Evolutionary conservation across 2,113 vertebrate genomes (phyloP).

Genomic region (Cynocephalus volans): DNA sequence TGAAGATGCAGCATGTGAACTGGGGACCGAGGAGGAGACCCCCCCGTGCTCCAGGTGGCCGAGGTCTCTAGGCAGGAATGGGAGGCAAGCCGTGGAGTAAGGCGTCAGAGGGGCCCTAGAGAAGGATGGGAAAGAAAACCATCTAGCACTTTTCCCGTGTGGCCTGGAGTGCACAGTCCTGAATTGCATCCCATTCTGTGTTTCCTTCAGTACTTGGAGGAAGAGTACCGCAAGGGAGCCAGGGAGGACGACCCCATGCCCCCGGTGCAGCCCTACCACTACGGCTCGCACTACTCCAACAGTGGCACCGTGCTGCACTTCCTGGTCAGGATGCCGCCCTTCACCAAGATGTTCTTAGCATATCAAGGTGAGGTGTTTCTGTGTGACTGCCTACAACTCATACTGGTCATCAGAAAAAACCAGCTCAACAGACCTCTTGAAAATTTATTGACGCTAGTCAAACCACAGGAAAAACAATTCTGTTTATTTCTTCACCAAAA

Average conservation of each 20-base stretch:
- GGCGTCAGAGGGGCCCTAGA: accelerated
- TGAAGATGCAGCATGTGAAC: not conserved
- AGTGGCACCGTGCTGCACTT: conserved; percentile 99
- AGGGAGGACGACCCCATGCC: conserved; percentile 99
- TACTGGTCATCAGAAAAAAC: not conserved
- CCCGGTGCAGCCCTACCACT: conserved; percentile 98
- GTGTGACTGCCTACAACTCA: not conserved
- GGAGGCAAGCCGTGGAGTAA: not conserved
- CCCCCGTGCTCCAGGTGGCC: not conserved
- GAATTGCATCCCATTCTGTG: not conserved
- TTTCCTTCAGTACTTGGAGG: conserved; percentile 95
- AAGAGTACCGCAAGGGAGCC: conserved; percentile 97
- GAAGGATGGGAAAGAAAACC: not conserved
- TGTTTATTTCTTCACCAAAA: not conserved
- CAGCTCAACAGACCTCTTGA: not conserved
- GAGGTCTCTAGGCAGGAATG: not conserved
- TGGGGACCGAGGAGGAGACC: not conserved
- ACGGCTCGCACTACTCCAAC: conserved; percentile 99
- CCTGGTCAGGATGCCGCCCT: conserved; percentile 98
- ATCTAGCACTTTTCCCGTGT: not conserved
- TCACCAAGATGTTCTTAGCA: conserved; percentile 99
- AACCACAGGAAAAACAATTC: not conserved
- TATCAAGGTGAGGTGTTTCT: conserved; percentile 94
- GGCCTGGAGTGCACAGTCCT: not conserved
- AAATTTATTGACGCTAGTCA: not conserved